Percentiles rank a stretch among this genome's conserved stretches.
Evolutionary conservation across 2,113 vertebrate species (phyloP).

Genomic region (Leucosticte australis): DNA sequence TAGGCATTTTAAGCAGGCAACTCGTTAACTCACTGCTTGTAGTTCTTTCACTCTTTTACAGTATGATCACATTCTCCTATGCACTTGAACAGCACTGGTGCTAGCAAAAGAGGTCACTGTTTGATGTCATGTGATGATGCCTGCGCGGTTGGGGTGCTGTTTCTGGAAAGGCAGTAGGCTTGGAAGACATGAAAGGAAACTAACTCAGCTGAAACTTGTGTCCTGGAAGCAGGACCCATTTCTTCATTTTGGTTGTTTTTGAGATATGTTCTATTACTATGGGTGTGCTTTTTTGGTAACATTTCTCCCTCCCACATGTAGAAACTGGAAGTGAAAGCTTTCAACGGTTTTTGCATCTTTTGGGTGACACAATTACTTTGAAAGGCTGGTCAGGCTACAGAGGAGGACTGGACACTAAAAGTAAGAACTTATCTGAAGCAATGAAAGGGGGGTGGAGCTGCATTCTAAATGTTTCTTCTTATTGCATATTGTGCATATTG

Average conservation of each 20-base stretch:
- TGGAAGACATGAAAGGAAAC: background rate
- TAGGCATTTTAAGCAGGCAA: rapidly evolving
- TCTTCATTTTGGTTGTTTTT: background rate
- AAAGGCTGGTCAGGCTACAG: slow-evolving; percentile 98
- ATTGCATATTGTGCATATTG: rapidly evolving
- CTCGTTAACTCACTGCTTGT: background rate
- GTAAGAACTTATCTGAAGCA: slow-evolving; percentile 73
- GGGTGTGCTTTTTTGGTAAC: background rate
- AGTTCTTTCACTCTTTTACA: background rate
- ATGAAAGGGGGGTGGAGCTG: background rate
- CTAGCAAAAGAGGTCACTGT: background rate
- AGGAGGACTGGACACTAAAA: slow-evolving; percentile 97
- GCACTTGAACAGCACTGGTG: background rate
- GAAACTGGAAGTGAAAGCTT: slow-evolving; percentile 93
- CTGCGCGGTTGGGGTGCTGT: background rate
- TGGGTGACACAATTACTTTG: slow-evolving; percentile 89
- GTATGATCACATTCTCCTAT: rapidly evolving
- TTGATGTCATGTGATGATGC: background rate
- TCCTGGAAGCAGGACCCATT: background rate
- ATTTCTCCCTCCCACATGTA: slow-evolving; percentile 42
- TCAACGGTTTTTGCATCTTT: slow-evolving; percentile 88
- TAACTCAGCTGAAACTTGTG: background rate
- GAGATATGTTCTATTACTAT: background rate
- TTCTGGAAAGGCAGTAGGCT: background rate
- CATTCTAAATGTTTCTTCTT: background rate